These are phyloP conservation scores for Tetramorium bicarinatum DNA, from an alignment of 2,888 invertebrate genomes.

Conservation along the genomic window DNA sequence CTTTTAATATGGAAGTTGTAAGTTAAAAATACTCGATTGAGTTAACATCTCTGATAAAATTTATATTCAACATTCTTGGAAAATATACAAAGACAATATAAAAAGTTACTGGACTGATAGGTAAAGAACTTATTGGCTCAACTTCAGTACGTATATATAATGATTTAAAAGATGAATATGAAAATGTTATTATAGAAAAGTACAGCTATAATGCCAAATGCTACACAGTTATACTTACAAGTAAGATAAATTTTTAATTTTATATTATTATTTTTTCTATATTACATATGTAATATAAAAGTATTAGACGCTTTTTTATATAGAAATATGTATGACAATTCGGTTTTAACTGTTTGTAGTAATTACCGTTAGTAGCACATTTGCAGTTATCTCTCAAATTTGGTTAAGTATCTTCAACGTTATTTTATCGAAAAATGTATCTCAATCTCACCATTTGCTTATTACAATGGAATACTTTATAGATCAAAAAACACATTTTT, in stretches of 20 bases:
- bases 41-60: too few relatives aligned
- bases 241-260: background rate
- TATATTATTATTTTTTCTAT: background rate
- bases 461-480: constrained; percentile 22
- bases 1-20: background rate
- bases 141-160: background rate
- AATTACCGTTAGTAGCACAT: background rate
- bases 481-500: background rate
- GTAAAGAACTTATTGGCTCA: background rate
- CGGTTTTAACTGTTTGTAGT: background rate
- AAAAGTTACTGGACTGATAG: background rate
- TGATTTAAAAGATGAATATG: background rate
- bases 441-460: background rate
- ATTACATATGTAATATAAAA: too few relatives aligned
- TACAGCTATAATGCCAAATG: background rate
- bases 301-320: background rate
- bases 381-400: background rate
- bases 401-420: background rate
- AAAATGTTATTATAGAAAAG: background rate
- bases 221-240: background rate
- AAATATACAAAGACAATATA: background rate
- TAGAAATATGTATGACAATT: background rate
- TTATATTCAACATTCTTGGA: background rate
- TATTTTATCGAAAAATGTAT: background rate
- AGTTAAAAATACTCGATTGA: background rate